Evolutionary conservation across 2,888 invertebrate species (phyloP).

Genomic region (Drosophila eohydei): DNA sequence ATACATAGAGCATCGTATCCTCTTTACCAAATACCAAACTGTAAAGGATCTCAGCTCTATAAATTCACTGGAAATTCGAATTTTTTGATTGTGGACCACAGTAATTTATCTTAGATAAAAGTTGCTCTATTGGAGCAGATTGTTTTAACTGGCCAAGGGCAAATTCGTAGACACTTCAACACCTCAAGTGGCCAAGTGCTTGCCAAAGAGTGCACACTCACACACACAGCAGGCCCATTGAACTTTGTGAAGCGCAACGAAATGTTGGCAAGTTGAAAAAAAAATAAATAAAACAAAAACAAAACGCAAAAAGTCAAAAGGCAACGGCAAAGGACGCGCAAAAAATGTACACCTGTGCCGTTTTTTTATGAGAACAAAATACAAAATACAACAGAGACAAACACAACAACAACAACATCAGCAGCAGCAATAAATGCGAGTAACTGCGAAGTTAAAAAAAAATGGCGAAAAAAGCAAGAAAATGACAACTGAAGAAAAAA

Average conservation of each 20-base stretch:
- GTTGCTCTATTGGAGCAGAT: not conserved
- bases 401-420: conserved; percentile 38
- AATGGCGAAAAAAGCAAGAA: conserved; percentile 75
- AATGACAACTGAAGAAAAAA: conserved; percentile 75
- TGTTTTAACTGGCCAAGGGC: conserved; percentile 24
- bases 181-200: conserved; percentile 46
- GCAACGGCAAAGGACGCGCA: conserved; percentile 77
- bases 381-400: conserved; percentile 64
- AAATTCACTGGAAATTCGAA: not conserved
- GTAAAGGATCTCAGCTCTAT: not conserved
- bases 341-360: conserved; percentile 80
- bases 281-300: not conserved
- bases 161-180: conserved; percentile 61
- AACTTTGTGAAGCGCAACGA: conserved; percentile 81
- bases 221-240: conserved; percentile 63
- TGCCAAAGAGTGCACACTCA: conserved; percentile 10
- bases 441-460: conserved; percentile 54
- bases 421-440: conserved; percentile 41
- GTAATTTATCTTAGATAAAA: not conserved
- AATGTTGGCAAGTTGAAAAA: conserved; percentile 68
- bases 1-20: too few species aligned
- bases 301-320: conserved; percentile 49
- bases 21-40: too few species aligned
- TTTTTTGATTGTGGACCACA: not conserved
- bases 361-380: conserved; percentile 59